Evolutionary conservation across 2,797 vertebrate genomes (phyloP), one percentile per base, ranked within the genome.

Genomic region (Tenualosa ilisha): DNA sequence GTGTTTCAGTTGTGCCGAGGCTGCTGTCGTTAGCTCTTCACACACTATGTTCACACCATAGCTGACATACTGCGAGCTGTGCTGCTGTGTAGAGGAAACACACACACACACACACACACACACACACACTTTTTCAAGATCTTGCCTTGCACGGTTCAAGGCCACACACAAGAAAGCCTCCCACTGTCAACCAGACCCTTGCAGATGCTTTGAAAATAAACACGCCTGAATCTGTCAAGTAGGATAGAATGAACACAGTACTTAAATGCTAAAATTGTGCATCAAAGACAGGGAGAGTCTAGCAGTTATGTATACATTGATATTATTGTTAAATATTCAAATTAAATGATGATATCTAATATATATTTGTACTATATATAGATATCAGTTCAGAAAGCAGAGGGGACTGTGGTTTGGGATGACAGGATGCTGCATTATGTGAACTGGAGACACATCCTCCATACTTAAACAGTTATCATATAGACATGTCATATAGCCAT

Each of bases 61-160:
- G 12, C 51, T 53, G 12, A 53, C 1, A 53, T 15, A 53, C 51
- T 53, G 51, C 51, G 51, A 53, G 51, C 51, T 17, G 12, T 15
- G 51, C 51, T 17, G 51, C 51, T 53, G 51, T 53, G 51, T 13
- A 53, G 8, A 53, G 51, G 13, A 15, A 15, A 53, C 1, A 53
- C 51, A 53, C 51, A 53, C 51, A 53, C 51, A 53, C 51, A 86
- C 81, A 53, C 51, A 53, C 51, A 53, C 51, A 86, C 81, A 68
- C 63, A 68, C 26, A 68, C 63, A 68, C 63, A 68, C 63, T 31
- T 2, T 37, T 13, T 3, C 8, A 12, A 37, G 63, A 11, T 68
- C 24, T 68, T 24, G n/a, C 9, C 24, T 68, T 24, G n/a, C 9
- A 24, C 61, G 26, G 61, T 13, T 8, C 63, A 15, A 12, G 12